Percentiles rank a stretch among this genome's conserved stretches.
Conservation (phyloP, 2,113 vertebrate genomes). For the Oryzias celebensis region DNA sequence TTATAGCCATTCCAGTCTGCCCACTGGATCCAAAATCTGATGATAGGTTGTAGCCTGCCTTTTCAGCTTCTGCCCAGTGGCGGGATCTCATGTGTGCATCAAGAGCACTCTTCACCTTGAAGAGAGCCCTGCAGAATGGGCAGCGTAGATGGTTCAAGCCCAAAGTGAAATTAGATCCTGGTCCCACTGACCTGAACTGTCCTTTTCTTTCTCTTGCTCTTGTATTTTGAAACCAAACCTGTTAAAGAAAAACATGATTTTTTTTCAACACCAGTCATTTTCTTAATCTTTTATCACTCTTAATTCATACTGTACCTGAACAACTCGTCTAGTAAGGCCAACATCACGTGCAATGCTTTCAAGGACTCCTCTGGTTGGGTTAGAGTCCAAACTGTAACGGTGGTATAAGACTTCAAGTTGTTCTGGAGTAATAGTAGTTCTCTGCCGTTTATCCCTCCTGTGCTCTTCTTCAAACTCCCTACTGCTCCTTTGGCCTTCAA, state of each 20-base stretch:
- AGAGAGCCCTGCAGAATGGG: slow-evolving; percentile 96
- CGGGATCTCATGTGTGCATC: slow-evolving; percentile 97
- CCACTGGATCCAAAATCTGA: slow-evolving; percentile 85
- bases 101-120: slow-evolving; percentile 96
- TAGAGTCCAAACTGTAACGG: slow-evolving; percentile 95
- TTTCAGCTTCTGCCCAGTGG: slow-evolving; percentile 96
- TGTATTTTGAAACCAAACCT: slow-evolving; percentile 99
- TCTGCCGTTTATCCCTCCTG: slow-evolving; percentile 92
- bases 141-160: slow-evolving; percentile 93
- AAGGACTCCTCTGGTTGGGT: slow-evolving; percentile 95
- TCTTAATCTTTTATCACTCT: neutral
- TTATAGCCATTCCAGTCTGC: slow-evolving; percentile 69
- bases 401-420: slow-evolving; percentile 97
- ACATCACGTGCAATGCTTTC: slow-evolving; percentile 97
- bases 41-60: slow-evolving; percentile 90
- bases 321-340: slow-evolving; percentile 95
- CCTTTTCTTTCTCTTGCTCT: slow-evolving; percentile 96
- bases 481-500: slow-evolving; percentile 82
- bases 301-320: slow-evolving; percentile 76
- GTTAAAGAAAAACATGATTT: slow-evolving; percentile 15
- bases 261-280: slow-evolving; percentile 3
- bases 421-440: slow-evolving; percentile 97
- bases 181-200: slow-evolving; percentile 93
- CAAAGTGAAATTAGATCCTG: slow-evolving; percentile 73
- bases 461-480: slow-evolving; percentile 89